phyloP scores from a whole-genome alignment of 53 echinoderm and acorn worm genomes.

The Astropecten irregularis region DNA sequence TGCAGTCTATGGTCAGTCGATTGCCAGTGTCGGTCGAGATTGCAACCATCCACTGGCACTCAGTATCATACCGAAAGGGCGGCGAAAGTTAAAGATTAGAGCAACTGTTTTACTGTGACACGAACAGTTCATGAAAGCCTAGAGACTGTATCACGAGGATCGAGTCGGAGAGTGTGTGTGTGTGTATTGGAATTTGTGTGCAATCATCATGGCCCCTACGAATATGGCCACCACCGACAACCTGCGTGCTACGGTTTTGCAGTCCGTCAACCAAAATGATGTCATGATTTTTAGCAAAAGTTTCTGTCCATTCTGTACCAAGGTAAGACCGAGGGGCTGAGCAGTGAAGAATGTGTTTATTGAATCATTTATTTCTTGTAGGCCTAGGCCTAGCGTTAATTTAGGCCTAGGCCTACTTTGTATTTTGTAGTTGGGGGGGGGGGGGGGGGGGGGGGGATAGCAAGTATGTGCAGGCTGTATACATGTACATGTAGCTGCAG shows the following conservation, averaged over 20 bases:
- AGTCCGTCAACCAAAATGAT: slow-evolving; percentile 62
- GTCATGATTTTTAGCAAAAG: slow-evolving; percentile 95
- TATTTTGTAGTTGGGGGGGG: too few relatives aligned
- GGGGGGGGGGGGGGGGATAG: not conserved
- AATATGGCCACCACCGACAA: not conserved
- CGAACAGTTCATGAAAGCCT: too few relatives aligned
- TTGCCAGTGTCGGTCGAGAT: too few relatives aligned
- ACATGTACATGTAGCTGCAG: not conserved
- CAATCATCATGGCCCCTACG: slow-evolving; percentile 43
- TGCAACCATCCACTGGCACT: too few relatives aligned
- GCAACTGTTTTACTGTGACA: too few relatives aligned
- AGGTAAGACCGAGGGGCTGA: slow-evolving; percentile 56
- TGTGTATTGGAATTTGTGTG: too few relatives aligned
- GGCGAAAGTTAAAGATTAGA: too few relatives aligned
- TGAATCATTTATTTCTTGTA: not conserved
- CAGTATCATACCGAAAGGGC: too few relatives aligned
- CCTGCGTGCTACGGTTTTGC: slow-evolving; percentile 13
- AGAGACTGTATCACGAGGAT: too few relatives aligned
- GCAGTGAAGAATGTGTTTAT: not conserved
- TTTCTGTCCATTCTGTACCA: slow-evolving; percentile 85
- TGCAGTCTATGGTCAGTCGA: too few relatives aligned
- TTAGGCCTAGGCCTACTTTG: not conserved
- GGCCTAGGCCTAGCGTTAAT: not conserved
- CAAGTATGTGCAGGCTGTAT: not conserved
- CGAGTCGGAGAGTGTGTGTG: too few relatives aligned